Evolutionary conservation across 92 coral and sea anemone species (phyloP).

Genomic region (Porites evermanni): DNA sequence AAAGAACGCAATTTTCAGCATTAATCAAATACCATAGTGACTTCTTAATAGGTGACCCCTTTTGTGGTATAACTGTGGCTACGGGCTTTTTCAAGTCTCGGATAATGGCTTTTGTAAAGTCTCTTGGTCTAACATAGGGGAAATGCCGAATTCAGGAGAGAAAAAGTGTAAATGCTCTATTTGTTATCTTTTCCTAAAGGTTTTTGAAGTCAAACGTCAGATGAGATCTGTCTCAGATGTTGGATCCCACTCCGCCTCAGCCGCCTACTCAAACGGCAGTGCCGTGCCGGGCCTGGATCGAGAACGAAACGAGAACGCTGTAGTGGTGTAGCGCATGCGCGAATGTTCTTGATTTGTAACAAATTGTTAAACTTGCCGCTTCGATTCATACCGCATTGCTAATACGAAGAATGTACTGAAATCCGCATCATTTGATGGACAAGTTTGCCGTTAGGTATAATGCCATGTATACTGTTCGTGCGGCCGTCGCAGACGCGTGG

Average conservation of each 20-base stretch:
- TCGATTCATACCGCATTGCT: background rate
- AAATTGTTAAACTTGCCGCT: background rate
- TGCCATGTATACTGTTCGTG: background rate
- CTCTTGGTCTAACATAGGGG: background rate
- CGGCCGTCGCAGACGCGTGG: background rate
- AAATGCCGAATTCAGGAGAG: background rate
- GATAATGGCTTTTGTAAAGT: background rate
- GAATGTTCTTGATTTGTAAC: conserved; percentile 7
- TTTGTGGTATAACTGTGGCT: too few species aligned
- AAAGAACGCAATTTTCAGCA: too few species aligned
- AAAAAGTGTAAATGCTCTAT: background rate
- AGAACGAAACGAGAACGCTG: conserved; percentile 47
- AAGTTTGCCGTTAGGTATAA: background rate
- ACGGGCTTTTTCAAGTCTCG: too few species aligned
- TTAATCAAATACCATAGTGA: too few species aligned
- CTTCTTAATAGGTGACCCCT: too few species aligned
- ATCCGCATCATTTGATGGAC: background rate
- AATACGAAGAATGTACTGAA: background rate
- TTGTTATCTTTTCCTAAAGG: conserved; percentile 28
- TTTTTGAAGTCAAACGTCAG: conserved; percentile 79
- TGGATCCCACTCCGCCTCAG: conserved; percentile 70
- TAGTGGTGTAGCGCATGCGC: conserved; percentile 44
- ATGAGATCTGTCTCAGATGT: conserved; percentile 64
- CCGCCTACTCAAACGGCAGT: conserved; percentile 73
- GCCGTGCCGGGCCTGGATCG: conserved; percentile 52